Base-by-base conservation (phyloP, 1,140 invertebrate genomes). In the Sogatella furcifera region DNA sequence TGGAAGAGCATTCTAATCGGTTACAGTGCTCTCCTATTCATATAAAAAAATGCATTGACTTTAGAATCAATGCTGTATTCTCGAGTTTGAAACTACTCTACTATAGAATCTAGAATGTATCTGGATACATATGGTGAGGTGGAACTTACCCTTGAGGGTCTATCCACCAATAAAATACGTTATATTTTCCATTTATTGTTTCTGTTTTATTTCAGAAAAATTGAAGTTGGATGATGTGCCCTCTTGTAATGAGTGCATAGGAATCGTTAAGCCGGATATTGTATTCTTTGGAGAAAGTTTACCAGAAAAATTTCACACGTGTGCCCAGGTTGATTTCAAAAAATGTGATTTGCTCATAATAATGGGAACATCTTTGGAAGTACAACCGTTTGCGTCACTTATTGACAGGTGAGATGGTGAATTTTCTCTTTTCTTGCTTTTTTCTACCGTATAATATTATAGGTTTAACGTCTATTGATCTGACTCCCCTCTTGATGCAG, bases 351-450 rank as follows among this genome's bases (percentile, higher is more conserved):
- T 97, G 59, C 78, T 98, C 6, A 92, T 98, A 58, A 88, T 98
- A 5, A 88, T 98, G 83, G 95, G 95, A 9, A 97, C 95, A 1
- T 97, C 93, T 17, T 78, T 98, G 53, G 85, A 87, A 65, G 95
- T 98, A 0, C 90, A 96, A 63, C 95, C 95, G 1, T 97, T 98
- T 79, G 92, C 92, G n/a, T 91, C 90, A 14, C 77, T 97, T 6
- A 77, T 91, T 62, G 83, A 89, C 68, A 83, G 77, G 87, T 91
- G 73, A 76, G 74, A 64, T 68, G 65, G n/a, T 54, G 11, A 52
- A 24, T 52, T 55, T 22, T 14, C 15, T 53, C 28, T 34, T 57
- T 9, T 52, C 41, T 24, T 17, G 8, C 6, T 43, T 58, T 42
- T 15, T 19, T 14, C 31, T 15, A n/a, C 17, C 31, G 21, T 31